Base-by-base conservation (phyloP, 2,113 vertebrate genomes). In the rat (Rattus norvegicus) region DNA sequence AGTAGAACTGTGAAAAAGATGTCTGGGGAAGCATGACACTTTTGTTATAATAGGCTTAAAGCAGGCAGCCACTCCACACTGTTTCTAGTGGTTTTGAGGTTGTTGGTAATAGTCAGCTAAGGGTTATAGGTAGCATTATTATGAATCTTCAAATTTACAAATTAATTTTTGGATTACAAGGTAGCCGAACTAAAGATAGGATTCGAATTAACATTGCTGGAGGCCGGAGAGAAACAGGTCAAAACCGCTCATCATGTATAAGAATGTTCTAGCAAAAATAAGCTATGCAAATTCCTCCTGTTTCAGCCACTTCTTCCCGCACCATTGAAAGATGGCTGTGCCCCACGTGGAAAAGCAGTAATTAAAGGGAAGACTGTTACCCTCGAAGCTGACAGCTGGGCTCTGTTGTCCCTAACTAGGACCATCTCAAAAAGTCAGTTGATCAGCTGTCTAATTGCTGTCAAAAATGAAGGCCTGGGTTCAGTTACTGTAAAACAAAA, bases 291-390 rank as follows among this genome's bases (percentile, higher is more conserved):
- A 65, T 13, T n/a, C 75, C 33, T 56, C 65, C 1, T 9, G 20
- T 47, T 49, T 43, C 52, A 7, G 59, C 3, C 70, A 1, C 63
- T 30, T 0, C n/a, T 61, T 19, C 1, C 59, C 0, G 4, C 0
- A 0, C 4, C 19, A 0, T 0, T 4, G 91, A 77, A 17, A 33
- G 16, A 19, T 1, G 0, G 14, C 0, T 19, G 20, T 2, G 4
- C 56, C 77, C 2, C 0, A 72, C 13, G 19, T 0, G 76, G 63
- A 30, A 26, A 19, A 1, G 3, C 16, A 0, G 26, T 81, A 33
- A 67, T 49, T 19, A 47, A 28, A 63, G 30, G 0, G 0, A 39
- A 47, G 28, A 12, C 28, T 0, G 5, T 1, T 5, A 3, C 16
- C 61, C 54, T 1, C 0, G 0, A 4, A 0, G 4, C 87, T 7